These are phyloP conservation scores for Lepus timidus DNA, from an alignment of 2,113 vertebrate genomes.

Conservation along the genomic window DNA sequence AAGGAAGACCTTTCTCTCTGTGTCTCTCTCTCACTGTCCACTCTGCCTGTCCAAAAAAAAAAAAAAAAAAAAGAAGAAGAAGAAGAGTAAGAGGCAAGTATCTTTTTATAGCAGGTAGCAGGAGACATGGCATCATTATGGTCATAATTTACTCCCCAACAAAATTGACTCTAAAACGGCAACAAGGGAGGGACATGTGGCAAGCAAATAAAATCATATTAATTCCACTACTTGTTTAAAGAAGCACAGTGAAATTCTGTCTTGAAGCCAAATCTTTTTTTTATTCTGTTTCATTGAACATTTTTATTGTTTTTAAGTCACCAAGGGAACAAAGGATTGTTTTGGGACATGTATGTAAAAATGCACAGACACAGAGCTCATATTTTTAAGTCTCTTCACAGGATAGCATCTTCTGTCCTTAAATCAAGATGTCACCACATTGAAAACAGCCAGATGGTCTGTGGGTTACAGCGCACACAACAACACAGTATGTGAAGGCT, in stretches of 20 bases:
- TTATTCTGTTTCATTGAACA: slow-evolving; percentile 17
- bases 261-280: background rate
- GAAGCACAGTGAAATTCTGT: background rate
- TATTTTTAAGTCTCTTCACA: slow-evolving; percentile 17
- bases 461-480: background rate
- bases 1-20: too few species aligned
- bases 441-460: background rate
- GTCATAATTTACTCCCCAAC: background rate
- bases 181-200: background rate
- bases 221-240: background rate
- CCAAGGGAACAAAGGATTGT: background rate
- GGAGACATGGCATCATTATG: background rate
- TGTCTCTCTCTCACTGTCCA: too few species aligned
- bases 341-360: background rate
- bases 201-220: background rate
- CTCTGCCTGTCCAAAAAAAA: too few species aligned
- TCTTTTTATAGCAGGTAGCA: background rate
- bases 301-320: background rate
- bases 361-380: background rate
- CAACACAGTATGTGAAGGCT: background rate
- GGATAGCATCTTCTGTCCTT: background rate
- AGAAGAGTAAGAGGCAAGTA: background rate
- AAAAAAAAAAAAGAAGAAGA: too few species aligned
- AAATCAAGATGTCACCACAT: background rate
- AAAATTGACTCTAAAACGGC: background rate